phyloP scores from a whole-genome alignment of 2,888 invertebrate species.

The Galerucella calmariensis region DNA sequence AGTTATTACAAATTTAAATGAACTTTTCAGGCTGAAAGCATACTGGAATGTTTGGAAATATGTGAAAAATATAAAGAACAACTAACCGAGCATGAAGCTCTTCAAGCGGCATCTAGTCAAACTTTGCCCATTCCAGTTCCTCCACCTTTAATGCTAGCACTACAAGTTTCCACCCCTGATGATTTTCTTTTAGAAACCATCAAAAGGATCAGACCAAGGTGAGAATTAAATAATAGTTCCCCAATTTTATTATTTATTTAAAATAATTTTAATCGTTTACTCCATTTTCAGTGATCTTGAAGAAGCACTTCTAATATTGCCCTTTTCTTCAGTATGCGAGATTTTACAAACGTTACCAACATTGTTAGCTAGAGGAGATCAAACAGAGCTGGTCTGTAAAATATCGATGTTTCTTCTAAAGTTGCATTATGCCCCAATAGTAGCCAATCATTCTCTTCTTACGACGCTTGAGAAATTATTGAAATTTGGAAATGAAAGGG shows the following conservation, averaged over 20 bases:
- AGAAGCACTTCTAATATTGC: constrained; percentile 86
- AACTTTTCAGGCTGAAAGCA: constrained; percentile 78
- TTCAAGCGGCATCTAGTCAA: constrained; percentile 59
- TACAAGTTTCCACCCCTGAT: constrained; percentile 76
- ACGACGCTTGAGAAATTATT: constrained; percentile 74
- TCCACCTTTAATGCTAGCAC: constrained; percentile 86
- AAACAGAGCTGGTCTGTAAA: constrained; percentile 81
- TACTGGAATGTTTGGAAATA: constrained; percentile 90
- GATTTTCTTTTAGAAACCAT: constrained; percentile 87
- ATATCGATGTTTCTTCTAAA: constrained; percentile 81
- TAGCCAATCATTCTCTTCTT: constrained; percentile 76
- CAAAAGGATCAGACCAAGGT: constrained; percentile 84
- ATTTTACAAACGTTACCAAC: constrained; percentile 78
- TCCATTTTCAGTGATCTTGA: constrained; percentile 81
- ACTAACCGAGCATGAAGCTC: constrained; percentile 66
- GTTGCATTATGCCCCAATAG: constrained; percentile 83
- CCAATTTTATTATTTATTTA: too few species aligned
- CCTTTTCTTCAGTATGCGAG: constrained; percentile 83
- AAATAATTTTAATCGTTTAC: too few species aligned
- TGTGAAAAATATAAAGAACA: constrained; percentile 73
- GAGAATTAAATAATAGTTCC: not conserved
- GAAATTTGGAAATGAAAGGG: constrained; percentile 67
- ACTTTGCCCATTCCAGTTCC: constrained; percentile 67
- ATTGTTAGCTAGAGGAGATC: constrained; percentile 75
- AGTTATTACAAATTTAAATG: not conserved